These are phyloP conservation scores for Drosophila auraria DNA, from an alignment of 1,140 invertebrate genomes.

Conservation along the genomic window DNA sequence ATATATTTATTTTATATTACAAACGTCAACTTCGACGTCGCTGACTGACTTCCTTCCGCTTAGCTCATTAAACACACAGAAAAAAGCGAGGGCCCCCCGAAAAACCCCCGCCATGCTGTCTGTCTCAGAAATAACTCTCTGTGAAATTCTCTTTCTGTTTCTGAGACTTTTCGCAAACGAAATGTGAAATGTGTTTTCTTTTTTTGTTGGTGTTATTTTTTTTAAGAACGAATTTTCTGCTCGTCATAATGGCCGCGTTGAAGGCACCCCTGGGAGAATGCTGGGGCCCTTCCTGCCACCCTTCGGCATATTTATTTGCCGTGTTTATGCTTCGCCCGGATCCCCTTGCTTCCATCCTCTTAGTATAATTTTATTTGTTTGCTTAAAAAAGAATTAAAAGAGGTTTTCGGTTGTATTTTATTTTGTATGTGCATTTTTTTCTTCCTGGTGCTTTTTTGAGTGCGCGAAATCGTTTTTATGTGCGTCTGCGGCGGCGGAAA, in stretches of 20 bases:
- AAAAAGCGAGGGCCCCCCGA: conserved; percentile 26
- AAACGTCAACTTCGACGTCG: conserved; percentile 69
- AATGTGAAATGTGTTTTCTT: conserved; percentile 70
- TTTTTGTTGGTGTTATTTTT: conserved; percentile 10
- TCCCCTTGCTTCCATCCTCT: conserved; percentile 19
- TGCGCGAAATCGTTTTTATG: conserved; percentile 76
- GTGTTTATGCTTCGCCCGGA: conserved; percentile 55
- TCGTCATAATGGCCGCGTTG: conserved; percentile 69
- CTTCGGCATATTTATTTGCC: conserved; percentile 68
- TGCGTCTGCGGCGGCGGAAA: conserved; percentile 52
- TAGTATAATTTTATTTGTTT: conserved; percentile 82
- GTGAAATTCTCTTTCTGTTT: conserved; percentile 37
- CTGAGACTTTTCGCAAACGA: conserved; percentile 58
- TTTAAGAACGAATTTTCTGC: conserved; percentile 44
- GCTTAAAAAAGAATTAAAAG: conserved; percentile 83
- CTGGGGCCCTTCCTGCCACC: neutral
- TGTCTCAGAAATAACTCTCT: conserved; percentile 66
- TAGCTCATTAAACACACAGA: conserved; percentile 81
- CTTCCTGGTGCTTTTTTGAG: conserved; percentile 32
- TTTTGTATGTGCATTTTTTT: conserved; percentile 34
- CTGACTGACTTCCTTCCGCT: conserved; percentile 80
- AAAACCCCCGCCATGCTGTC: conserved; percentile 16
- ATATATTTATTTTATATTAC: conserved; percentile 79
- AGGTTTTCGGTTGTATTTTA: conserved; percentile 57
- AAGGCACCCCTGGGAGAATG: conserved; percentile 66